These are phyloP conservation scores for Aleiodes sp. DNA, from an alignment of 1,140 invertebrate genomes.

Conservation along the genomic window DNA sequence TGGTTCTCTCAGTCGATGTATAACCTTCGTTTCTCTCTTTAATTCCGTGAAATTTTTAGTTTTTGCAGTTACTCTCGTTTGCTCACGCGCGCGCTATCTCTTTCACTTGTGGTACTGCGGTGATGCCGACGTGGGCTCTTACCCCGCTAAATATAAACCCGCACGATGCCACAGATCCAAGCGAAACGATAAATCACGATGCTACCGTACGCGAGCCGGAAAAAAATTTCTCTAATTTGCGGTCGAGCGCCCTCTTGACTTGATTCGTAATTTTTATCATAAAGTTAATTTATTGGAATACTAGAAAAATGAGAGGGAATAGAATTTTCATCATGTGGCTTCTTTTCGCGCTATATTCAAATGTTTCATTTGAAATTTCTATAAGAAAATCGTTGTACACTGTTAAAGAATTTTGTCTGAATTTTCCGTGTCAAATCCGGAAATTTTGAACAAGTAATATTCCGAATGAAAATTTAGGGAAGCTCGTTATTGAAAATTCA, in stretches of 20 bases:
- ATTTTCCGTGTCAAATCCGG: too few relatives aligned
- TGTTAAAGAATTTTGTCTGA: too few relatives aligned
- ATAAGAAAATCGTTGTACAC: too few relatives aligned
- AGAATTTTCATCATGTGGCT: neutral
- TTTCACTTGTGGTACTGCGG: constrained; percentile 21
- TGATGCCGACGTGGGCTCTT: constrained; percentile 39
- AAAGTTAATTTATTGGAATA: neutral
- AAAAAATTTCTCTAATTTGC: constrained; percentile 49
- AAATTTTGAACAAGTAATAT: too few relatives aligned
- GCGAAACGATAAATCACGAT: constrained; percentile 53
- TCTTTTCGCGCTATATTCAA: too few relatives aligned
- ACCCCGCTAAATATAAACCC: constrained; percentile 55
- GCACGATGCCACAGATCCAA: constrained; percentile 42
- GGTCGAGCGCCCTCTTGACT: constrained; percentile 24
- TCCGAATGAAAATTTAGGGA: too few relatives aligned
- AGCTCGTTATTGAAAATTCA: too few relatives aligned
- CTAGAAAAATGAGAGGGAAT: neutral
- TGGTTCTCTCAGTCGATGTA: constrained; percentile 36
- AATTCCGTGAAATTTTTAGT: neutral
- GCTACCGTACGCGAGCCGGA: constrained; percentile 24
- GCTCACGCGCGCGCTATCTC: too few relatives aligned
- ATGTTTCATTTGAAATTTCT: too few relatives aligned
- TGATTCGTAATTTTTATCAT: neutral
- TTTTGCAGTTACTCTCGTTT: neutral
- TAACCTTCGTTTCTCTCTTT: constrained; percentile 18